Evolutionary conservation across 2,113 vertebrate genomes (phyloP).

Genomic region (Nansenia antarctica): DNA sequence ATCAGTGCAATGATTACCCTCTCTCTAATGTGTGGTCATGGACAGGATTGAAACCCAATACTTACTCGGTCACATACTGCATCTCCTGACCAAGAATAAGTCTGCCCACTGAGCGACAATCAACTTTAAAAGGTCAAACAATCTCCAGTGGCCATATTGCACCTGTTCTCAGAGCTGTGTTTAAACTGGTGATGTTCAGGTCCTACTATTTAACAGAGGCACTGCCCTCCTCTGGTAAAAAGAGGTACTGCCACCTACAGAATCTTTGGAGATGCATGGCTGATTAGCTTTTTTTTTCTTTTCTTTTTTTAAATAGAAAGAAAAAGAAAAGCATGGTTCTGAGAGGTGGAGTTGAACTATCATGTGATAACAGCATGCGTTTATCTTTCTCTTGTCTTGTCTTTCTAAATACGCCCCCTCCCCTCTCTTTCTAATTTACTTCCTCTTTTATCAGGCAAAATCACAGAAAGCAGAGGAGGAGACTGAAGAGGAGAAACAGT

Average conservation of each 20-base stretch:
- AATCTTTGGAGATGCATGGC: too few relatives aligned
- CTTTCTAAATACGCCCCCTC: neutral
- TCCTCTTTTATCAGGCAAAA: constrained; percentile 64
- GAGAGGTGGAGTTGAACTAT: neutral
- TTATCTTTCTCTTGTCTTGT: neutral
- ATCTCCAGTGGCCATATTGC: constrained; percentile 35
- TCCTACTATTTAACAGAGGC: neutral
- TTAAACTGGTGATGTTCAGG: too few relatives aligned
- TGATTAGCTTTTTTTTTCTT: too few relatives aligned
- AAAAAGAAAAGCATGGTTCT: neutral
- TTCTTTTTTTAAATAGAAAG: too few relatives aligned
- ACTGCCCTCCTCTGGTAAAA: too few relatives aligned
- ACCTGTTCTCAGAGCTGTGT: constrained; percentile 40
- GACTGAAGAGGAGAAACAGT: constrained; percentile 86
- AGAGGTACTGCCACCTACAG: too few relatives aligned
- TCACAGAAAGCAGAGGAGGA: constrained; percentile 62
- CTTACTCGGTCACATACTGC: constrained; percentile 23
- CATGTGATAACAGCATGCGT: neutral
- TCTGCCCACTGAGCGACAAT: constrained; percentile 1
- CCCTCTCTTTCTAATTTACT: neutral
- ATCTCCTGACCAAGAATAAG: constrained; percentile 24
- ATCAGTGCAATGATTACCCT: constrained; percentile 3
- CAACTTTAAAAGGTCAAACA: constrained; percentile 25
- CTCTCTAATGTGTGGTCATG: constrained; percentile 1
- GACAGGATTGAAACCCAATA: constrained; percentile 31